Evolutionary conservation across 2,113 vertebrate genomes (phyloP).

Genomic region (Psettodes erumei): DNA sequence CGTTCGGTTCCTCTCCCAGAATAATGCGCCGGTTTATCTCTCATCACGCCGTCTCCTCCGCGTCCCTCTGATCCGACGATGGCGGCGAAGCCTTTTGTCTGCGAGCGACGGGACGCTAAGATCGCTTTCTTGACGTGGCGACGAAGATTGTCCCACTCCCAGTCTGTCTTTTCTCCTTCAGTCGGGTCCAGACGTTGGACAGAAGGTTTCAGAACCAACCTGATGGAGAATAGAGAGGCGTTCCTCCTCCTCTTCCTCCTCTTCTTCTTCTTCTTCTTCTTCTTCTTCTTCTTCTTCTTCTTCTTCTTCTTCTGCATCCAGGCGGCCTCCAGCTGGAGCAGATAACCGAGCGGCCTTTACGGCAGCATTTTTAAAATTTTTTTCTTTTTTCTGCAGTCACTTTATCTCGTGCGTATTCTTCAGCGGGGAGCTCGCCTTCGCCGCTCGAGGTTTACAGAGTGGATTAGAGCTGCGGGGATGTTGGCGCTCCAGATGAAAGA

Average conservation of each 20-base stretch:
- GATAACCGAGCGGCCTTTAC: too few relatives aligned
- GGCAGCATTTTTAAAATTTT: too few relatives aligned
- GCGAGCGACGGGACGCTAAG: slow-evolving; percentile 18
- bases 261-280: too few relatives aligned
- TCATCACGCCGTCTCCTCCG: not conserved
- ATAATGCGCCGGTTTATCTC: slow-evolving; percentile 21
- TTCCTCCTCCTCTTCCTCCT: too few relatives aligned
- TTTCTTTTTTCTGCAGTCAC: slow-evolving; percentile 7
- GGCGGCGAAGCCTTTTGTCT: slow-evolving; percentile 42
- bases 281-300: too few relatives aligned
- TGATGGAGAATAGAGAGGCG: too few relatives aligned
- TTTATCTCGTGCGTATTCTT: slow-evolving; percentile 30
- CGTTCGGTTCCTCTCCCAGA: not conserved
- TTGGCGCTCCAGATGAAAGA: slow-evolving; percentile 29
- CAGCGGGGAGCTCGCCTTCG: slow-evolving; percentile 4
- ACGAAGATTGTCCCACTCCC: slow-evolving; percentile 40
- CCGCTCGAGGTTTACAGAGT: slow-evolving; percentile 17
- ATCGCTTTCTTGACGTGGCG: slow-evolving; percentile 25
- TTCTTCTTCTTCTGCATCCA: too few relatives aligned
- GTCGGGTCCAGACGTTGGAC: too few relatives aligned
- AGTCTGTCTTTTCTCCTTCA: slow-evolving; percentile 48
- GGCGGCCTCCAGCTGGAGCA: too few relatives aligned
- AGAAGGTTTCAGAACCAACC: too few relatives aligned
- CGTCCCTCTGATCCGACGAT: slow-evolving; percentile 45
- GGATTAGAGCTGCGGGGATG: slow-evolving; percentile 15